A percentile compares a stretch with the other conserved stretches of the same genome.
Evolutionary conservation across 2,797 vertebrate species (phyloP).

Genomic region (Astyanax mexicanus): DNA sequence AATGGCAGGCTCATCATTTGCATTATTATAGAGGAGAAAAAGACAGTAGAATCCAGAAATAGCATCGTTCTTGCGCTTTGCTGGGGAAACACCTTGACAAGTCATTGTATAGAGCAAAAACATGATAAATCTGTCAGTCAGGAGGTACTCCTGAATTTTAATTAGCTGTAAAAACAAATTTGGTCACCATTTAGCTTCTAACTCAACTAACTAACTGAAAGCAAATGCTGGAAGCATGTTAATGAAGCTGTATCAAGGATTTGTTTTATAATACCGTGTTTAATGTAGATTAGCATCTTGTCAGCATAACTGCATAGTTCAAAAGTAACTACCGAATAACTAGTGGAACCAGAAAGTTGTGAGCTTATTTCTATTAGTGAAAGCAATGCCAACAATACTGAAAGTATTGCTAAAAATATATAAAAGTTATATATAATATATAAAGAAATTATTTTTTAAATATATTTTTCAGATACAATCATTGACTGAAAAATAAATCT

Average conservation of each 20-base stretch:
- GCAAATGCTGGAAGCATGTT: constrained; percentile 20
- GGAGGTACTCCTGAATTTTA: constrained; percentile 38
- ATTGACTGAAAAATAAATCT: no score
- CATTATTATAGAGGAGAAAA: constrained; percentile 19
- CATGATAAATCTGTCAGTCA: constrained; percentile 59
- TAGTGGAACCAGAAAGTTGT: no score
- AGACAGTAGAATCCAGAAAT: constrained; percentile 37
- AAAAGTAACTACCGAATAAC: neutral
- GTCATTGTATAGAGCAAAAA: constrained; percentile 17
- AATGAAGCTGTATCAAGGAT: no score
- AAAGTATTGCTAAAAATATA: no score
- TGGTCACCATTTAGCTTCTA: neutral
- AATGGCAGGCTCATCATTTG: constrained; percentile 29
- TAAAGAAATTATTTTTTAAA: no score
- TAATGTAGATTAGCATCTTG: no score
- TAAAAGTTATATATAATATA: no score
- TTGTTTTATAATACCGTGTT: no score
- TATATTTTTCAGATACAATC: no score
- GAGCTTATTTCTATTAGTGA: no score
- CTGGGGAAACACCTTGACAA: constrained; percentile 64
- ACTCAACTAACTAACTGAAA: constrained; percentile 8
- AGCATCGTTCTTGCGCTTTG: constrained; percentile 49
- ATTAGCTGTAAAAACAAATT: constrained; percentile 28
- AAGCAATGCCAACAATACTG: no score
- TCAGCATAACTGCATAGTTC: neutral